phyloP scores from a whole-genome alignment of 2,888 invertebrate genomes.

The Odontocolon sp. region DNA sequence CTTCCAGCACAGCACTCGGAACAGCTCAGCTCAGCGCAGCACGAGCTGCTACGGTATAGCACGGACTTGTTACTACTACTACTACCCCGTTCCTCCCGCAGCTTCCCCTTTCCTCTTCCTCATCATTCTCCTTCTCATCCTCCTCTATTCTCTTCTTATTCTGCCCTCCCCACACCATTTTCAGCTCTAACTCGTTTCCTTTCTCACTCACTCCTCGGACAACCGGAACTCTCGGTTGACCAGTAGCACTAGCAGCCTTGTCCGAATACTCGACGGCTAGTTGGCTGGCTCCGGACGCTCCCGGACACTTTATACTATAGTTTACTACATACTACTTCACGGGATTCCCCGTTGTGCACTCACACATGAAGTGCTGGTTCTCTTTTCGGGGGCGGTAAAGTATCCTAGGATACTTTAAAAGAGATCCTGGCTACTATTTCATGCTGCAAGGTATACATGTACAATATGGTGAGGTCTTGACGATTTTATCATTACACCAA shows the following conservation, averaged over 20 bases:
- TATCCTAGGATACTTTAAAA: slow-evolving; percentile 43
- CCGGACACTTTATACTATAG: slow-evolving; percentile 55
- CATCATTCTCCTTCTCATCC: slow-evolving; percentile 31
- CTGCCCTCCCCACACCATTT: slow-evolving; percentile 30
- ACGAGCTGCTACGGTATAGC: slow-evolving; percentile 37
- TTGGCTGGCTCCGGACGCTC: slow-evolving; percentile 29
- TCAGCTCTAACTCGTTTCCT: slow-evolving; percentile 26
- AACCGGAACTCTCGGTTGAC: slow-evolving; percentile 55
- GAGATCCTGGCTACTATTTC: slow-evolving; percentile 29
- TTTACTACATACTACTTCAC: slow-evolving; percentile 46
- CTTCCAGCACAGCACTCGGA: slow-evolving; percentile 18
- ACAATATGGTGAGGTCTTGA: slow-evolving; percentile 18
- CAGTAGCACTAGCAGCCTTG: slow-evolving; percentile 20
- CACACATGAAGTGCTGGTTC: background rate
- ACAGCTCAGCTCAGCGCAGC: slow-evolving; percentile 42
- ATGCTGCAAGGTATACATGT: background rate
- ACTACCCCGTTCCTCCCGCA: slow-evolving; percentile 9
- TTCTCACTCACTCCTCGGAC: slow-evolving; percentile 4
- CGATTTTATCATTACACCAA: slow-evolving; percentile 35
- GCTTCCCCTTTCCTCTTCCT: slow-evolving; percentile 11
- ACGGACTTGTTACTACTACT: slow-evolving; percentile 21
- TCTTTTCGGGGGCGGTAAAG: slow-evolving; percentile 8
- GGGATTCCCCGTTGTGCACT: background rate
- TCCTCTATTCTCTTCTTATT: slow-evolving; percentile 50
- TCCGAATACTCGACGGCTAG: slow-evolving; percentile 16